Evolutionary conservation across 2,797 vertebrate species (phyloP), one percentile per base, ranked within the genome.

Genomic region (Hippoglossus hippoglossus): DNA sequence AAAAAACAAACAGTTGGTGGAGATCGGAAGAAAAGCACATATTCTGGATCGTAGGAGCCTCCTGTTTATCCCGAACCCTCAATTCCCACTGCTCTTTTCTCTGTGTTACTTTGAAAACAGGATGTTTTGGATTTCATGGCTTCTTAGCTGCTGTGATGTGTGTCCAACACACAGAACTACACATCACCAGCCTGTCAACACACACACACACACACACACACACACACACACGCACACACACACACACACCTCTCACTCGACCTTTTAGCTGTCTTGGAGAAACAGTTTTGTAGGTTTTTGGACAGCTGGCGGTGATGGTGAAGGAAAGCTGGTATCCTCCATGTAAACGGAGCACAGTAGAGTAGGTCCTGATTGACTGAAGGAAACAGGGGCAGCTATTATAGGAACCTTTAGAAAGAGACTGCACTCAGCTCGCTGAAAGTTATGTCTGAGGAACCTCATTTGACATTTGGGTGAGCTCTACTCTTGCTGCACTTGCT

Each of bases 401-500:
- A 63, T 31, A 36, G 9, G 9, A 73, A 68, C 46, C 51, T 41
- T 51, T 36, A 50, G 49, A 41, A 34, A n/a, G 18, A 58, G 49
- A 56, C 56, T 18, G 52, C 18, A 31, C 15, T 64, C 56, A 53
- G 24, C 18, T 50, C 52, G 18, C 61, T 59, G 19, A 46, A 46
- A 72, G 36, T 76, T 67, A 52, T 50, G 69, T 63, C 52, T 25
- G 2, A n/a, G 36, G 9, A 67, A 75, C 79, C 76, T 84, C 36
- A 49, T 75, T 81, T 87, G 75, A 87, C 81, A 86, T 87, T 79
- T 79, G 63, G 65, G n/a, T 59, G 62, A 79, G 67, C 41, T 86
- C 74, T 58, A 66, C 56, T 65, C 73, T 80, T 80, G 71, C 47
- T 73, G 53, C 50, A 67, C 52, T 73, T 26, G 49, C 60, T 50